phyloP scores from a whole-genome alignment of 2,888 invertebrate genomes.

The Leptothorax acervorum region DNA sequence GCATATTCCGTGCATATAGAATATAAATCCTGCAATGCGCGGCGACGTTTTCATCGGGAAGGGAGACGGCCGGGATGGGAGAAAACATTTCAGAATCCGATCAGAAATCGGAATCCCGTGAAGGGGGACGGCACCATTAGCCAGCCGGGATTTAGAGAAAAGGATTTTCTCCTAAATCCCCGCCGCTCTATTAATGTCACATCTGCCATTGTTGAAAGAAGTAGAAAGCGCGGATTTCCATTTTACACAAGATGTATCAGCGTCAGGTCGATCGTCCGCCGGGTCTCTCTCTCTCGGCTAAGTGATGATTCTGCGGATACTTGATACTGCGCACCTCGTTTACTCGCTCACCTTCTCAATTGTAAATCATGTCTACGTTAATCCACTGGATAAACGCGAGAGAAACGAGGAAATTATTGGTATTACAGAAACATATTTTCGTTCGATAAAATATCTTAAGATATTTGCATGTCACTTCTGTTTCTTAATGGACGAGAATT shows the following conservation, averaged over 20 bases:
- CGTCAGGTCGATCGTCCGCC: constrained; percentile 7
- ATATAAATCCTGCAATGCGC: constrained; percentile 29
- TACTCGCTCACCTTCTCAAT: neutral
- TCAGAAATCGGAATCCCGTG: constrained; percentile 69
- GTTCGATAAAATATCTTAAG: neutral
- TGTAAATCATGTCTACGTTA: neutral
- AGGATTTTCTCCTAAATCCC: constrained; percentile 76
- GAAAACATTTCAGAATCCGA: constrained; percentile 66
- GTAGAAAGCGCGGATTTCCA: constrained; percentile 56
- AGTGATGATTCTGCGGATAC: constrained; percentile 41
- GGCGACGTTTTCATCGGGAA: constrained; percentile 24
- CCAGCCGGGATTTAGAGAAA: constrained; percentile 73
- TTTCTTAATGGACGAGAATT: neutral
- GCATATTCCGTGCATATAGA: constrained; percentile 33
- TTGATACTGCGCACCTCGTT: neutral
- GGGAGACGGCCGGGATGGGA: constrained; percentile 2
- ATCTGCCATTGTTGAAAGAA: constrained; percentile 64
- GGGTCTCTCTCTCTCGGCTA: neutral
- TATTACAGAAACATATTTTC: neutral
- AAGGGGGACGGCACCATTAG: constrained; percentile 73
- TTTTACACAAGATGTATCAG: constrained; percentile 61
- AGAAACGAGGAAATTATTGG: neutral
- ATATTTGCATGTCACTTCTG: neutral
- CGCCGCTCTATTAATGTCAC: constrained; percentile 75
- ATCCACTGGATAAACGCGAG: neutral